These are phyloP conservation scores for Belonocnema kinseyi DNA, from an alignment of 1,140 invertebrate species.

Conservation along the genomic window DNA sequence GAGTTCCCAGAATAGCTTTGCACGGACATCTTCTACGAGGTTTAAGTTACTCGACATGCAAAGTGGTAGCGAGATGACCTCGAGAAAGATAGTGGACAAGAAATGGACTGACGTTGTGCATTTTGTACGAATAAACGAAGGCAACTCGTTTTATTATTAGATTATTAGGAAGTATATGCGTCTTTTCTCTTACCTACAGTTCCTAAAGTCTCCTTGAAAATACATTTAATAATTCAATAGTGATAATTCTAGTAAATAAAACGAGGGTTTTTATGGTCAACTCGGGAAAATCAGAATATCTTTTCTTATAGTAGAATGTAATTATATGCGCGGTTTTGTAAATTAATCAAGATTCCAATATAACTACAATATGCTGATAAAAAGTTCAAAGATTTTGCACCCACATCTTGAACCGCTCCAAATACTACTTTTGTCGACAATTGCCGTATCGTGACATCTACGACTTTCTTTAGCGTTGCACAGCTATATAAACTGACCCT, in stretches of 20 bases:
- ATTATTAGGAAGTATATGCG: not conserved
- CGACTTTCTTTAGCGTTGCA: not conserved
- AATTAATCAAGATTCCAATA: too few species aligned
- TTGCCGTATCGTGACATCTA: slow-evolving; percentile 8
- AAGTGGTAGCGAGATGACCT: slow-evolving; percentile 57
- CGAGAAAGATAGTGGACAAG: slow-evolving; percentile 49
- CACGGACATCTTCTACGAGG: slow-evolving; percentile 39
- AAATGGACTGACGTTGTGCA: slow-evolving; percentile 41
- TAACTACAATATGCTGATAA: too few species aligned
- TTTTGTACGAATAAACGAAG: slow-evolving; percentile 42
- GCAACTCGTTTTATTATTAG: slow-evolving; percentile 43
- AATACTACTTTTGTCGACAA: slow-evolving; percentile 1
- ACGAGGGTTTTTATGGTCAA: too few species aligned
- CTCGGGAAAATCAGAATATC: too few species aligned
- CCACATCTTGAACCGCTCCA: not conserved
- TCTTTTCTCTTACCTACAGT: not conserved
- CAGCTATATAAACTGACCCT: slow-evolving; percentile 12
- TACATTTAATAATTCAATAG: not conserved
- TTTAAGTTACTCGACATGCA: slow-evolving; percentile 52
- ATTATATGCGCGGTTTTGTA: too few species aligned
- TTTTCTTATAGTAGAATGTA: too few species aligned
- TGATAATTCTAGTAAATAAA: too few species aligned
- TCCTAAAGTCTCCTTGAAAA: not conserved
- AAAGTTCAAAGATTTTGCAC: not conserved
- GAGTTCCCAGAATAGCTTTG: slow-evolving; percentile 57